A percentile compares a stretch with the other conserved stretches of the same genome.
These are phyloP conservation scores for Bradypodion ventrale DNA, from an alignment of 2,797 vertebrate species.

Conservation along the genomic window DNA sequence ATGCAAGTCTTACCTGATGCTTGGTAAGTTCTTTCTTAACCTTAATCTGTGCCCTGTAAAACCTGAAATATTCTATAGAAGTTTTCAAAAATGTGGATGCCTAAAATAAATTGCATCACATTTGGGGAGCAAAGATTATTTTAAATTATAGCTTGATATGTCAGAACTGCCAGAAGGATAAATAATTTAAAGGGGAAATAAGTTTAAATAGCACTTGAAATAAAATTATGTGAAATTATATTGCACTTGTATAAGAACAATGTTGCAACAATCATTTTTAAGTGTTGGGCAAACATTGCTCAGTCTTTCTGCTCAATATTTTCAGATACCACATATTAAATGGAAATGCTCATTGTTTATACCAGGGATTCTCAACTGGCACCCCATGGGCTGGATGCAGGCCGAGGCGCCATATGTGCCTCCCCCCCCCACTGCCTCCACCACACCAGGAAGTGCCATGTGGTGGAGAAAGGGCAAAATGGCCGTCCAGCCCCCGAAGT, in stretches of 20 bases:
- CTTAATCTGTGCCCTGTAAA: not conserved
- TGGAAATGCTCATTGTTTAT: not conserved
- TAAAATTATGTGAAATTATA: not conserved
- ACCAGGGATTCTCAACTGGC: too few species aligned
- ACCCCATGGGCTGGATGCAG: too few species aligned
- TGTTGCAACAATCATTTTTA: not conserved
- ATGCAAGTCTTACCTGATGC: not conserved
- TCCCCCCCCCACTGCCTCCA: too few species aligned
- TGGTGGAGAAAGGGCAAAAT: too few species aligned
- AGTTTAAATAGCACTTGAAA: not conserved
- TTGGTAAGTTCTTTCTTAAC: not conserved
- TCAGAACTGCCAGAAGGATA: not conserved
- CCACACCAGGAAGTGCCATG: too few species aligned
- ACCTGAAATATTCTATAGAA: not conserved
- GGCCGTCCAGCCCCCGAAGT: too few species aligned
- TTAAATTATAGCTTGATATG: not conserved
- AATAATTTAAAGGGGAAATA: not conserved
- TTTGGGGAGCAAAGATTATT: not conserved
- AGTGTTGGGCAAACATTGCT: not conserved
- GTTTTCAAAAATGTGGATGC: constrained; percentile 26
- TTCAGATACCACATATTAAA: constrained; percentile 3
- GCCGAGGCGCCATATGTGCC: too few species aligned
- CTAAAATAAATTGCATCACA: constrained; percentile 13
- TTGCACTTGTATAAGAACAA: not conserved
- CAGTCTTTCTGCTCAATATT: not conserved